Percentiles rank a stretch among this genome's conserved stretches.
Conservation (phyloP, 2,797 vertebrate species). For the Psittacula derbiana region DNA sequence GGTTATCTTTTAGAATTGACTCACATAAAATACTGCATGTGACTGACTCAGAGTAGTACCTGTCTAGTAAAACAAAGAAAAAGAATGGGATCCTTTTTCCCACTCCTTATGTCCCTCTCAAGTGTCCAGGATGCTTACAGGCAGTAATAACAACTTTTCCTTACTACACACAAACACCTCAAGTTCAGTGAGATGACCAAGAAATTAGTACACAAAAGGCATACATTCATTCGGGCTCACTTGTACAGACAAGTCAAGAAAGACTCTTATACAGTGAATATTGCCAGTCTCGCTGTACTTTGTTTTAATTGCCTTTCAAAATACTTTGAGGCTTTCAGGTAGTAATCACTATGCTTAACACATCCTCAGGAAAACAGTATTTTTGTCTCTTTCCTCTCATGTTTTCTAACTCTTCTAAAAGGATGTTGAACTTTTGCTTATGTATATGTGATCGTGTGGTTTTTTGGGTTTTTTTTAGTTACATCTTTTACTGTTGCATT, state of each 20-base stretch:
- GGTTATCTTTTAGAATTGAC: not conserved
- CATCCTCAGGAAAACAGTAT: not conserved
- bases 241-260: not conserved
- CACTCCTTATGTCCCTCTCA: not conserved
- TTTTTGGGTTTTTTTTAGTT: not conserved
- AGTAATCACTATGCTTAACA: not conserved
- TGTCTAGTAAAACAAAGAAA: not conserved
- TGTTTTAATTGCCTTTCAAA: not conserved
- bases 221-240: not conserved
- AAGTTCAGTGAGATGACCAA: not conserved
- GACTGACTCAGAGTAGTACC: not conserved
- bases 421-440: not conserved
- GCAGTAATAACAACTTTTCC: not conserved
- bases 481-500: not conserved
- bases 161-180: not conserved
- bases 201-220: not conserved
- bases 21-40: not conserved
- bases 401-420: not conserved
- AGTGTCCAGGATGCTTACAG: not conserved
- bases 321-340: not conserved
- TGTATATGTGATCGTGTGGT: not conserved
- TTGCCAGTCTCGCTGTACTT: not conserved
- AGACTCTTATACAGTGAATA: not conserved
- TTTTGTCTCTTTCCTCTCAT: not conserved
- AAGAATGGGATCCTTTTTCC: not conserved